phyloP scores from a whole-genome alignment of 1,140 invertebrate genomes.

The Dendrolimus kikuchii region DNA sequence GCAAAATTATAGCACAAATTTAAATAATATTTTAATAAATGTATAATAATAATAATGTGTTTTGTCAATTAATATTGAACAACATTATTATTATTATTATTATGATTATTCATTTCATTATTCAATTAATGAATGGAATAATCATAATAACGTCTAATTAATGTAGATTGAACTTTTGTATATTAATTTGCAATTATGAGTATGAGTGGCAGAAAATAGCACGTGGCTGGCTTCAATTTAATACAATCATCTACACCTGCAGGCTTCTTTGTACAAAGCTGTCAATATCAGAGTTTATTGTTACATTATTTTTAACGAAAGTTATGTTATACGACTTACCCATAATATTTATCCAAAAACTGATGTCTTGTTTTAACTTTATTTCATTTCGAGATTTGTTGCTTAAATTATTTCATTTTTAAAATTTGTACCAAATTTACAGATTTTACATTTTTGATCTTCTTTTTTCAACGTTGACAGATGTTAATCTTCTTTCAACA shows the following conservation, averaged over 20 bases:
- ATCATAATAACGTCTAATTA: background rate
- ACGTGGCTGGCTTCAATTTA: constrained; percentile 28
- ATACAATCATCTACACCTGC: constrained; percentile 26
- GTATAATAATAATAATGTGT: too few species aligned
- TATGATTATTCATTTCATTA: too few species aligned
- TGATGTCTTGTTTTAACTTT: constrained; percentile 12
- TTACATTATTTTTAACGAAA: background rate
- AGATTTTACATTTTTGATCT: constrained; percentile 27
- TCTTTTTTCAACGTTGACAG: constrained; percentile 43
- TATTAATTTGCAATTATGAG: constrained; percentile 1
- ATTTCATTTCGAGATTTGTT: constrained; percentile 31
- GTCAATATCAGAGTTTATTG: constrained; percentile 24
- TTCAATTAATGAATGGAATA: too few species aligned
- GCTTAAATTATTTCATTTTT: constrained; percentile 21
- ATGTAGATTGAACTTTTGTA: constrained; percentile 36
- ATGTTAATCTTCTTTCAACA: constrained; percentile 21
- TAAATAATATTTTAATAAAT: too few species aligned
- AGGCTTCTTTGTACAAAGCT: constrained; percentile 57
- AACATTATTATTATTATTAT: too few species aligned
- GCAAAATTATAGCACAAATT: constrained; percentile 2
- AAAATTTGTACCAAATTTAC: constrained; percentile 33
- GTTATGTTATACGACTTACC: constrained; percentile 18
- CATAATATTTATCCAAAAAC: constrained; percentile 20
- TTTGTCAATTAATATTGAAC: too few species aligned
- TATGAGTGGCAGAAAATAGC: constrained; percentile 25